These are phyloP conservation scores for Dascillus cervinus DNA, from an alignment of 2,888 invertebrate species.

Conservation along the genomic window DNA sequence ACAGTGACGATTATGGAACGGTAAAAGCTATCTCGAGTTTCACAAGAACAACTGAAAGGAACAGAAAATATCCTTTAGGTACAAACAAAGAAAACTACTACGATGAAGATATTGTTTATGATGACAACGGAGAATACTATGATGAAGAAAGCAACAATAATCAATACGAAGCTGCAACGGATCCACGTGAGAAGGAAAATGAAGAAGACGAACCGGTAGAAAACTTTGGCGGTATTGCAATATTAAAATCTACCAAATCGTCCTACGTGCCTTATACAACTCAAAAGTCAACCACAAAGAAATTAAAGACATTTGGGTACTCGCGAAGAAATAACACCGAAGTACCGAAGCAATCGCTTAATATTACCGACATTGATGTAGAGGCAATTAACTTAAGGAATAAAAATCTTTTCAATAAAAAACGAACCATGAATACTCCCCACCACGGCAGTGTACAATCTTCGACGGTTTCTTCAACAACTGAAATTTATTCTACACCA, in stretches of 20 bases:
- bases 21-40: no score
- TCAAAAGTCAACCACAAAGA: no score
- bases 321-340: no score
- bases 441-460: conserved; percentile 21
- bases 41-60: conserved; percentile 2
- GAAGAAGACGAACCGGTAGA: conserved; percentile 31
- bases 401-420: conserved; percentile 30
- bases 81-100: conserved; percentile 29
- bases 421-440: conserved; percentile 32
- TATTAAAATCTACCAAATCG: no score
- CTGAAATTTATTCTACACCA: conserved; percentile 21
- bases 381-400: conserved; percentile 17
- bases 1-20: no score
- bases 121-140: conserved; percentile 1
- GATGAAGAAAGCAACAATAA: conserved; percentile 36
- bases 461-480: conserved; percentile 26
- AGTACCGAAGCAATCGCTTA: no score
- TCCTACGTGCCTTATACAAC: no score
- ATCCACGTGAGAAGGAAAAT: conserved; percentile 35
- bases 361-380: not conserved
- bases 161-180: not conserved
- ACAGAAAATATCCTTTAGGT: no score
- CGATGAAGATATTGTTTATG: conserved; percentile 5
- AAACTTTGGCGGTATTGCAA: conserved; percentile 8
- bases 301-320: no score